Evolutionary conservation across 1,140 invertebrate genomes (phyloP).

Genomic region (Druon quercuslanigerum): DNA sequence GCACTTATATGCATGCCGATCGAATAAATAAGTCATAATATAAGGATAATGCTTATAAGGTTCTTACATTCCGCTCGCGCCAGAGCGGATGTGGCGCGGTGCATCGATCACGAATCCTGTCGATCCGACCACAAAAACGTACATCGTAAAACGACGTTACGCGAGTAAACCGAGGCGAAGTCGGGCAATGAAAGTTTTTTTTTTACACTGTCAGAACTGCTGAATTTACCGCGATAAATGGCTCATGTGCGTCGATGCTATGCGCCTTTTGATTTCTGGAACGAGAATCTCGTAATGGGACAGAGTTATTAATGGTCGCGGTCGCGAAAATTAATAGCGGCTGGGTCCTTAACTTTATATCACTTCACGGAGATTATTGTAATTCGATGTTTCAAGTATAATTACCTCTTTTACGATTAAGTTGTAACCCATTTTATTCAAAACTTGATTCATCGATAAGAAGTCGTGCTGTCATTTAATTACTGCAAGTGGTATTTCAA

Average conservation of each 20-base stretch:
- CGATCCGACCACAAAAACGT: constrained; percentile 2
- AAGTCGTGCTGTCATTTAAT: constrained; percentile 23
- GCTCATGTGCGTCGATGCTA: not conserved
- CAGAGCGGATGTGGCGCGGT: not conserved
- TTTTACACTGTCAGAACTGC: not conserved
- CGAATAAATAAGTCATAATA: constrained; percentile 29
- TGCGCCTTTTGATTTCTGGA: constrained; percentile 9
- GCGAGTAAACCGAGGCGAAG: not conserved
- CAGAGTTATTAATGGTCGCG: constrained; percentile 24
- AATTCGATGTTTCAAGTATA: constrained; percentile 27
- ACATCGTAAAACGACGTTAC: not conserved
- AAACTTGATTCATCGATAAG: constrained; percentile 14
- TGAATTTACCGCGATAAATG: not conserved
- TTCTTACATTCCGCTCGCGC: constrained; percentile 12
- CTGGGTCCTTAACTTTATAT: constrained; percentile 10
- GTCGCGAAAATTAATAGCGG: constrained; percentile 15
- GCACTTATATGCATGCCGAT: constrained; percentile 17
- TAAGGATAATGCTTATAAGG: constrained; percentile 24
- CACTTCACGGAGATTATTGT: constrained; percentile 12
- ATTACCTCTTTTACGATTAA: constrained; percentile 27
- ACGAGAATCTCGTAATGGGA: not conserved
- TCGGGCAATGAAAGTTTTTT: constrained; percentile 4
- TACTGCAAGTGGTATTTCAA: constrained; percentile 11
- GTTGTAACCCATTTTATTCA: constrained; percentile 18
- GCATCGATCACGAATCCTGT: constrained; percentile 5